Percentiles rank a stretch among this genome's conserved stretches.
Evolutionary conservation across 2,797 vertebrate species (phyloP).

Genomic region (Clarias pachynema): DNA sequence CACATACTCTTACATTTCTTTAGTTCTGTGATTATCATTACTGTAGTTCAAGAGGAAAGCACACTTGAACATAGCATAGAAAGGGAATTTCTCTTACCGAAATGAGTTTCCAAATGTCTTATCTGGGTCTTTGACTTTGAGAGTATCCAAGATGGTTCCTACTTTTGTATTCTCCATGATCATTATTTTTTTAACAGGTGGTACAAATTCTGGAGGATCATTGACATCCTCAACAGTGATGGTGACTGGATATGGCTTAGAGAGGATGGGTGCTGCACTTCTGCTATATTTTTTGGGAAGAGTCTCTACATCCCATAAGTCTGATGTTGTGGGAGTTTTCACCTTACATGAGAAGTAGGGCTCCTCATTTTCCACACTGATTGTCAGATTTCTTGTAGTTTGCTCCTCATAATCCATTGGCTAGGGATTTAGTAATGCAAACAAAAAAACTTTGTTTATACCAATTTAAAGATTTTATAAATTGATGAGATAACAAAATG

Average conservation of each 20-base stretch:
- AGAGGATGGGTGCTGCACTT: not conserved
- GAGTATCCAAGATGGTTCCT: constrained; percentile 33
- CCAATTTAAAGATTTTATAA: not conserved
- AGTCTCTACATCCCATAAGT: constrained; percentile 50
- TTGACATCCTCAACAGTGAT: constrained; percentile 60
- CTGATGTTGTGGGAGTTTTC: not conserved
- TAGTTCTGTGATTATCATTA: too few species aligned
- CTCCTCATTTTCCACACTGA: constrained; percentile 56
- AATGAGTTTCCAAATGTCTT: constrained; percentile 13
- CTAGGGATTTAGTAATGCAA: constrained; percentile 26
- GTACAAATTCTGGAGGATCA: constrained; percentile 61
- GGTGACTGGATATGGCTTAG: constrained; percentile 17
- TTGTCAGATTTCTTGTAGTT: constrained; percentile 39
- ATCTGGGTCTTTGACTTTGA: constrained; percentile 59
- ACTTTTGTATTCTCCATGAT: constrained; percentile 52
- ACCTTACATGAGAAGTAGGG: constrained; percentile 57
- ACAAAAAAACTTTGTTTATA: not conserved
- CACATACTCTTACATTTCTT: not conserved
- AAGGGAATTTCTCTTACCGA: constrained; percentile 40
- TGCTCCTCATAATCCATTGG: constrained; percentile 58
- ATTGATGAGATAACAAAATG: not conserved
- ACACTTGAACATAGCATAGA: not conserved
- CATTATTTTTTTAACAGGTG: not conserved
- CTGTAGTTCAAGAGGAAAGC: not conserved
- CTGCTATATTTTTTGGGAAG: not conserved